Evolutionary conservation across 2,888 invertebrate genomes (phyloP), one percentile per base, ranked within the genome.

Genomic region (Tenthredo distinguenda): DNA sequence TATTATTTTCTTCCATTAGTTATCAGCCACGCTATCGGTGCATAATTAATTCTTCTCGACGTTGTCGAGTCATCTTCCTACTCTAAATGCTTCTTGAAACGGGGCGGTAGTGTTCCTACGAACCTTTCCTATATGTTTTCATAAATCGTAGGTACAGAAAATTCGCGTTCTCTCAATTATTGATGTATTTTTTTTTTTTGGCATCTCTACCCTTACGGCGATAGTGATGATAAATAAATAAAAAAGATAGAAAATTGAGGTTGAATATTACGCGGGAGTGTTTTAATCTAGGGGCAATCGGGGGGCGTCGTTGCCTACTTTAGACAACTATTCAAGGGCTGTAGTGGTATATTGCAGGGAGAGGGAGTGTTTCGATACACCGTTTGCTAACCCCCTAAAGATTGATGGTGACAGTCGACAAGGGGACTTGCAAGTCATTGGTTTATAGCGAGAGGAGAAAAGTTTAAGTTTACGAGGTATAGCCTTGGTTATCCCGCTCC

Each of bases 391-490:
- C 15, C 76, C 86, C 89, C 88, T 84, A 87, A 90, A 90, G 91
- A 90, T 90, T 91, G 90, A 91, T 91, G 90, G 88, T 88, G 83
- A 85, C 85, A 85, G 50, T 62, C 85, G 85, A 85, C 85, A 82
- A 84, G 84, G 87, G 88, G 89, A 87, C 87, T 85, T 84, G 89
- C 87, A 84, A 90, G 89, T 90, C 91, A 90, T 90, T 89, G 88
- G 87, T 87, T 85, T 84, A 62, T 74, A 68, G 87, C 87, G 86
- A 83, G 86, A 87, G 85, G 88, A 90, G 87, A 87, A 88, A 89
- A 89, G 88, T 90, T 89, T 88, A 87, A 90, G 90, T 87, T 90
- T 87, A 83, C 83, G 83, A 83, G 83, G 37, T 26, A 37, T 47
- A 79, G 83, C 83, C 50, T 83, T 83, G 71, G 83, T 83, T 83